Percentiles rank a stretch among this genome's conserved stretches.
phyloP scores from a whole-genome alignment of 30 jellyfish, hydroid and myxozoan species.

The Aurelia sp. region DNA sequence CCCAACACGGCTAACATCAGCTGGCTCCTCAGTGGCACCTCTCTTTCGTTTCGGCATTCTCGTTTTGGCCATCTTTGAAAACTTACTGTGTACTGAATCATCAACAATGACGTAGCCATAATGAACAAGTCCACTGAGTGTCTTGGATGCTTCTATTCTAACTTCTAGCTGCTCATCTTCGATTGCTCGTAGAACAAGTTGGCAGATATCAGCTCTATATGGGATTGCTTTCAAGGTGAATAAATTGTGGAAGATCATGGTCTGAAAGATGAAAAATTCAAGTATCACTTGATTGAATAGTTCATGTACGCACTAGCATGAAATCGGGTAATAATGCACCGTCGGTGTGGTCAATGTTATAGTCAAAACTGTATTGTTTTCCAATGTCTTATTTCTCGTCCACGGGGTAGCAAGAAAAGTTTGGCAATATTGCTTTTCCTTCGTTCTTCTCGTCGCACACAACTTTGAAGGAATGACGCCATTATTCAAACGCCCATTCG shows the following conservation, averaged over 20 bases:
- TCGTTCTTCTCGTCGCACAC: too few relatives aligned
- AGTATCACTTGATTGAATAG: too few relatives aligned
- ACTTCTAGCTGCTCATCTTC: constrained; percentile 96
- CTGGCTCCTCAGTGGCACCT: constrained; percentile 26
- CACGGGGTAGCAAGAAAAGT: too few relatives aligned
- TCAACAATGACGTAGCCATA: constrained; percentile 90
- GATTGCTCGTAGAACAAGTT: constrained; percentile 58
- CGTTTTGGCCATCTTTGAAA: constrained; percentile 89
- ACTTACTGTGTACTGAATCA: constrained; percentile 44
- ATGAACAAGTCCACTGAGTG: constrained; percentile 95
- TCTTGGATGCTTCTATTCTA: constrained; percentile 82
- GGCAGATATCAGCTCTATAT: constrained; percentile 57
- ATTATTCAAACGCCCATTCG: too few relatives aligned
- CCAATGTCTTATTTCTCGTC: too few relatives aligned
- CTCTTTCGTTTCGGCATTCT: constrained; percentile 70
- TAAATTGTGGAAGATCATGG: constrained; percentile 83
- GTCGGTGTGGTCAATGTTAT: too few relatives aligned
- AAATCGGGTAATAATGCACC: too few relatives aligned
- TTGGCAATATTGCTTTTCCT: too few relatives aligned
- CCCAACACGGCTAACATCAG: constrained; percentile 42
- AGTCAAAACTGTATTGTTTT: too few relatives aligned
- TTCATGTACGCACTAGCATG: too few relatives aligned
- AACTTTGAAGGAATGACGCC: too few relatives aligned
- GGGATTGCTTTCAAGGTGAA: constrained; percentile 76
- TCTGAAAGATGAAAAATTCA: constrained; percentile 26